Evolutionary conservation across 2,113 vertebrate genomes (phyloP).

Genomic region (Ceyx cyanopectus): DNA sequence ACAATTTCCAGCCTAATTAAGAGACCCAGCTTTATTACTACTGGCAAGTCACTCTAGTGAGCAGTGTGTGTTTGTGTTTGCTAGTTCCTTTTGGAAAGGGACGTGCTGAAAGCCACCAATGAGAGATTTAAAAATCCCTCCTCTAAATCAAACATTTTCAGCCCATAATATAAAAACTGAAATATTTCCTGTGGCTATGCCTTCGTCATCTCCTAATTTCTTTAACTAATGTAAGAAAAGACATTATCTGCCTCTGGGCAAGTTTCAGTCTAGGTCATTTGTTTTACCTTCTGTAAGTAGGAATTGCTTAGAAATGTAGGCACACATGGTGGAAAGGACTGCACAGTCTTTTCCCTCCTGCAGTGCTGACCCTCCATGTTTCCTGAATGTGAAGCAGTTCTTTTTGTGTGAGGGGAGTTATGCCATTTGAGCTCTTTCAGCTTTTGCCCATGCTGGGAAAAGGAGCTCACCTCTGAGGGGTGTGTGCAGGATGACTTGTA

Average conservation of each 20-base stretch:
- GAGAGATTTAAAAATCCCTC: slow-evolving; percentile 17
- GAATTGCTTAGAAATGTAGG: not conserved
- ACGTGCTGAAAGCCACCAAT: not conserved
- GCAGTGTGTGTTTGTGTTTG: not conserved
- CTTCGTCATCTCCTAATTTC: slow-evolving; percentile 53
- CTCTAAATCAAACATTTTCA: slow-evolving; percentile 39
- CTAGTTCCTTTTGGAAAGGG: not conserved
- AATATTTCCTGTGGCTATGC: not conserved
- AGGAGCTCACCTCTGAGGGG: not conserved
- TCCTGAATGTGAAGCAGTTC: not conserved
- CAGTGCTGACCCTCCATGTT: fast-evolving
- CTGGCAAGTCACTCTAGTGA: not conserved
- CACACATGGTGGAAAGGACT: not conserved
- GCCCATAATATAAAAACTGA: not conserved
- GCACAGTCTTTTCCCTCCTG: not conserved
- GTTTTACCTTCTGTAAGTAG: slow-evolving; percentile 29
- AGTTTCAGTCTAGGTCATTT: slow-evolving; percentile 30
- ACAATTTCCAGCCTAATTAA: not conserved
- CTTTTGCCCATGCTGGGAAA: not conserved
- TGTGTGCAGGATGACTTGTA: not conserved
- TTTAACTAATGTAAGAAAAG: slow-evolving; percentile 60
- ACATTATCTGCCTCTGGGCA: not conserved
- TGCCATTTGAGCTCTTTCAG: not conserved
- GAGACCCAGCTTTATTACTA: not conserved
- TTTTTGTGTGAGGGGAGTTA: fast-evolving